Conservation (phyloP, 2,888 invertebrate genomes). For the Diploptera punctata region DNA sequence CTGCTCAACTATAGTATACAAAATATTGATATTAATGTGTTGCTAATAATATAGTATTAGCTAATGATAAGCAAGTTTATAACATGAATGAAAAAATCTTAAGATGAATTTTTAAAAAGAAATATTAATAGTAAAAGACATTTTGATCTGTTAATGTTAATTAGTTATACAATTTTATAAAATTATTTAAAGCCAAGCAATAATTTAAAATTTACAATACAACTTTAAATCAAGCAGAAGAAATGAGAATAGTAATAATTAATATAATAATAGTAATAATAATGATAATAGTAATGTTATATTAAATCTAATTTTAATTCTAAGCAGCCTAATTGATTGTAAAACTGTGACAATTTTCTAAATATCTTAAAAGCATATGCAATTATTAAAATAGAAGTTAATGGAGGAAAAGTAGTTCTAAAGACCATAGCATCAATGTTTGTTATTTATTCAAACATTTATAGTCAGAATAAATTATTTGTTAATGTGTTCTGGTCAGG, state of each 20-base stretch:
- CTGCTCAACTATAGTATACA: too few relatives aligned
- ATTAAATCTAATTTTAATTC: slow-evolving; percentile 11
- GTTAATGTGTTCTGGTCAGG: too few relatives aligned
- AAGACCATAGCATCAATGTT: background rate
- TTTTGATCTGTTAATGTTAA: too few relatives aligned
- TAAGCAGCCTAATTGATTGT: slow-evolving; percentile 3
- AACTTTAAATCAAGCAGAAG: slow-evolving; percentile 32
- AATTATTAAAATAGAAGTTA: slow-evolving; percentile 12
- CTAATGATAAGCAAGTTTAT: too few relatives aligned
- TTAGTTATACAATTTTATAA: slow-evolving; percentile 7
- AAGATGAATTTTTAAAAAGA: too few relatives aligned
- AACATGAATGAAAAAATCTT: too few relatives aligned
- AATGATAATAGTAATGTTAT: background rate
- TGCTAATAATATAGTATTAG: too few relatives aligned
- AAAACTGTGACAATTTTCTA: background rate
- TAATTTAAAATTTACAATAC: slow-evolving; percentile 18
- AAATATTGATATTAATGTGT: too few relatives aligned
- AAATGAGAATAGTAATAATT: slow-evolving; percentile 26
- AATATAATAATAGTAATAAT: background rate
- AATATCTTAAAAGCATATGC: background rate
- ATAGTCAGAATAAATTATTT: too few relatives aligned
- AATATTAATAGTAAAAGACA: too few relatives aligned
- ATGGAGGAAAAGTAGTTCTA: background rate
- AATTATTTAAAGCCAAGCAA: slow-evolving; percentile 22
- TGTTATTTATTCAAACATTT: too few relatives aligned